Evolutionary conservation across 1,140 invertebrate genomes (phyloP).

Genomic region (Goniozus legneri): DNA sequence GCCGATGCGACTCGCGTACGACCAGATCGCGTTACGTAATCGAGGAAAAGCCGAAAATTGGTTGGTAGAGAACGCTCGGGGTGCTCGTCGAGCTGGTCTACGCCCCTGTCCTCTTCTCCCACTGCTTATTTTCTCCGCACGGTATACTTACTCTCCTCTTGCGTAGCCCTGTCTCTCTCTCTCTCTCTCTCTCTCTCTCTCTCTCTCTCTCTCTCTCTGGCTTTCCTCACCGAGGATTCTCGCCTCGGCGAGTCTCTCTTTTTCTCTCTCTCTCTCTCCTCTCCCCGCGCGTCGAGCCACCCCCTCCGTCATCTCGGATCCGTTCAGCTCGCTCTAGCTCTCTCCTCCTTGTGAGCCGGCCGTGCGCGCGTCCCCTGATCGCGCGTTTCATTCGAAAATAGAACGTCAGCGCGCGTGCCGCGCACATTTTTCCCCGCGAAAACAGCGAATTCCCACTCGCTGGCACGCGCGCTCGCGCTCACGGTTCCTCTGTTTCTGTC

Average conservation of each 20-base stretch:
- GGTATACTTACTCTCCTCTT: conserved; percentile 1
- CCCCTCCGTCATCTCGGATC: too few species aligned
- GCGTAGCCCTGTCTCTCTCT: conserved; percentile 1
- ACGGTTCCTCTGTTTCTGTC: not conserved
- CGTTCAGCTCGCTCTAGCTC: too few species aligned
- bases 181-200: conserved; percentile 5
- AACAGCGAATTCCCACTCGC: conserved; percentile 34
- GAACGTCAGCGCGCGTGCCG: conserved; percentile 42
- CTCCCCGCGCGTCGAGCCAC: too few species aligned
- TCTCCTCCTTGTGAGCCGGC: too few species aligned
- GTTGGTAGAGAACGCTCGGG: too few species aligned
- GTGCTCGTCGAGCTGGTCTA: too few species aligned
- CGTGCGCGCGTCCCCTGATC: conserved; percentile 36
- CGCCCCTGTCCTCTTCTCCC: conserved; percentile 4
- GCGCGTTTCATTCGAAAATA: conserved; percentile 49
- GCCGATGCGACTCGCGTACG: too few species aligned
- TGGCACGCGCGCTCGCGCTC: conserved; percentile 21
- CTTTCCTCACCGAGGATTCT: conserved; percentile 4
- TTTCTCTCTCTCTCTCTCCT: conserved; percentile 8
- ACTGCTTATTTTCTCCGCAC: conserved; percentile 10
- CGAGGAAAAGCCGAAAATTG: too few species aligned
- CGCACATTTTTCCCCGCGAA: conserved; percentile 44
- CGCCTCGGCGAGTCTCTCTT: conserved; percentile 1
- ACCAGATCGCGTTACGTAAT: too few species aligned
- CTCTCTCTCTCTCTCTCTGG: too few species aligned